Evolutionary conservation across 2,888 invertebrate genomes (phyloP), one percentile per base, ranked within the genome.

Genomic region (Callyntrura sp.): DNA sequence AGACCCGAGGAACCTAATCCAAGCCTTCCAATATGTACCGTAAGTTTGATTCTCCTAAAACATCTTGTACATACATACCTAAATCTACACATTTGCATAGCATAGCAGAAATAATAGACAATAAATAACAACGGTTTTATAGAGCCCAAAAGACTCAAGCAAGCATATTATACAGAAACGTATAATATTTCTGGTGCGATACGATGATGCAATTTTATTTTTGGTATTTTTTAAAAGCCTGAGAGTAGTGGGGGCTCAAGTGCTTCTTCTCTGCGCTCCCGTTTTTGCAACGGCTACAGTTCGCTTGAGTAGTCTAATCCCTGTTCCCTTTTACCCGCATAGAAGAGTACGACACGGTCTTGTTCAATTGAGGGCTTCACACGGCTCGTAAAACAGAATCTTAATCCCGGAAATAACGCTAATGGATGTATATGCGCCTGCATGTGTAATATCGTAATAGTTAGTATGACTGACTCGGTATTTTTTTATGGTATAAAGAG

Each of bases 21-120:
- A 90, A 96, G 96, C 65, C 95, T 96, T 94, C 96, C 96, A 91
- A 96, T 96, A 93, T 96, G 96, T 62, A 96, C 96, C 94, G 96
- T 96, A 94, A 95, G 94, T 93, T n/a, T 25, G 20, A 11, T 62
- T 62, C 9, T 23, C 25, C 11, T 23, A 25, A 62, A 20, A 60
- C 20, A 20, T 62, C 25, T 6, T 62, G 25, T 25, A 12, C 25
- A 62, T 62, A 62, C 25, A n/a, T n/a, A n/a, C 62, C 9, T n/a
- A n/a, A n/a, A 25, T 25, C 17, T 57, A 2, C 43, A 43, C 12
- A 70, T 68, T 28, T 68, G 25, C 62, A 62, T 62, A 62, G 23
- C 23, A 25, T 14, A 35, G 35, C 35, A 68, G 35, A 28, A 68
- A 35, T 62, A 23, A 35, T 6, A 35, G 35, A 35, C 35, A 35